phyloP scores from a whole-genome alignment of 2,113 vertebrate species.

The Rallus limicola region DNA sequence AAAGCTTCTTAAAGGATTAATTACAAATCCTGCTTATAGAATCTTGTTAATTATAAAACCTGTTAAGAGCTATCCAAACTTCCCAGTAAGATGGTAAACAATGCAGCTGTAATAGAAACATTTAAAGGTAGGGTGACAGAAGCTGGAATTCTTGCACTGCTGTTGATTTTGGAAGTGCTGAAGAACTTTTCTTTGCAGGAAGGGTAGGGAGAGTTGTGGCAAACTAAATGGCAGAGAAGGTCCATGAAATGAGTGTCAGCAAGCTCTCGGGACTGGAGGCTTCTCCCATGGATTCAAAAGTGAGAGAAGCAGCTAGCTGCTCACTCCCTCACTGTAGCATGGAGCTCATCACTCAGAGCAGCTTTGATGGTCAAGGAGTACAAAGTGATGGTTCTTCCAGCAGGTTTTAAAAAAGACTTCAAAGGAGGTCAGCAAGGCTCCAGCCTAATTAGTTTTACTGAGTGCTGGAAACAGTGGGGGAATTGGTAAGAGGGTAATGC shows the following conservation, averaged over 20 bases:
- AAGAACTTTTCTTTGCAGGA: background rate
- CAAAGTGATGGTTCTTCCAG: background rate
- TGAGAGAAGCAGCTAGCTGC: background rate
- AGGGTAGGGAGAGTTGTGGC: background rate
- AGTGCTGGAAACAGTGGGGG: background rate
- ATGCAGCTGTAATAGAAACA: background rate
- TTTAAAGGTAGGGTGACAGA: background rate
- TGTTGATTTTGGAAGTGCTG: background rate
- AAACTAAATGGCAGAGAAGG: background rate
- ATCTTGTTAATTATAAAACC: too few relatives aligned
- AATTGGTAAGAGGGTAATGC: background rate
- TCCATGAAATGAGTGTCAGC: background rate
- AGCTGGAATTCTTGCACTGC: background rate
- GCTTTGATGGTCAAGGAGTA: background rate
- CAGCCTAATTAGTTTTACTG: background rate
- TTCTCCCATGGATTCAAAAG: accelerated
- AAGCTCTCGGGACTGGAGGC: background rate
- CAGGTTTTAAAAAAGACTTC: background rate
- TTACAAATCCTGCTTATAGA: background rate
- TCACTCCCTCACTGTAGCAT: accelerated
- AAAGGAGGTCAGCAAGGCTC: background rate
- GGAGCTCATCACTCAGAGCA: background rate
- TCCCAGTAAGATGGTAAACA: background rate
- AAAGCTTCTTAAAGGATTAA: background rate
- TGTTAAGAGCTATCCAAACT: background rate